Conservation (phyloP, 2,888 invertebrate genomes). For the Drepanosiphum platanoidis region DNA sequence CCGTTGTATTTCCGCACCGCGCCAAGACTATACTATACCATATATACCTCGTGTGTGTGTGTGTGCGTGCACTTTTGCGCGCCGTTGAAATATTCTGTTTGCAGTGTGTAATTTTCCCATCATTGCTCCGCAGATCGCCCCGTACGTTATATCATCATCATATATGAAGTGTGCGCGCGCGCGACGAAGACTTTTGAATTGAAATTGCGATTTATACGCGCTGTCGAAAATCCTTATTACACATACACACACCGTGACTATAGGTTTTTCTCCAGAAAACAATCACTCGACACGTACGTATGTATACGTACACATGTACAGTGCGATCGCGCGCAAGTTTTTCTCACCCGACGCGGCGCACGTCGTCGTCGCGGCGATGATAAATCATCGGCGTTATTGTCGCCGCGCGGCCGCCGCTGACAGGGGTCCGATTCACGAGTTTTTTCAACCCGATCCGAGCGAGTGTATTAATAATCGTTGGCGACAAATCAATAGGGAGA, state of each 20-base stretch:
- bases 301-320: background rate
- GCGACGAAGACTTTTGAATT: background rate
- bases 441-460: constrained; percentile 44
- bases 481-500: constrained; percentile 46
- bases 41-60: background rate
- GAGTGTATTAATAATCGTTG: constrained; percentile 32
- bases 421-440: constrained; percentile 4
- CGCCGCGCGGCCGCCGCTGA: background rate
- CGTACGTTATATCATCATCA: too few species aligned
- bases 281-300: constrained; percentile 32
- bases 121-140: constrained; percentile 7
- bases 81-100: background rate
- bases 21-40: background rate
- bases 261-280: constrained; percentile 41
- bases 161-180: background rate
- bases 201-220: background rate
- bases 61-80: background rate
- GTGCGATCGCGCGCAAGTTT: background rate
- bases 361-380: constrained; percentile 9
- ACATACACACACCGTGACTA: background rate
- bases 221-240: background rate
- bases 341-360: constrained; percentile 43
- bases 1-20: background rate
- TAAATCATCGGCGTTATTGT: too few species aligned
- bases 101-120: background rate